Conservation (phyloP, 2,797 vertebrate species). For the Zenarchopterus dispar region DNA sequence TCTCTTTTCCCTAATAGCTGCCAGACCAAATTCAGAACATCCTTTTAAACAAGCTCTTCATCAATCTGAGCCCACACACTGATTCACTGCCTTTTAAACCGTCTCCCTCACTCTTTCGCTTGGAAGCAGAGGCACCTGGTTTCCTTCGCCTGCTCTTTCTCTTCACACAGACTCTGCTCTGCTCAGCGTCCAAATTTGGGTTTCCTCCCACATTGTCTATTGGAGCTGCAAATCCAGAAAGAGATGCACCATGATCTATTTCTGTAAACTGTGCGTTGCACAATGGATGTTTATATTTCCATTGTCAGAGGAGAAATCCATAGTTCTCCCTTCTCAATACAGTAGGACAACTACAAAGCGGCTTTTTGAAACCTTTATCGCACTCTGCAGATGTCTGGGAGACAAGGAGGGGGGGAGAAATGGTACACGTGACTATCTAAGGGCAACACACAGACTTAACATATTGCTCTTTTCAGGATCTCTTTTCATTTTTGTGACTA, state of each 20-base stretch:
- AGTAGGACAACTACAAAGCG: background rate
- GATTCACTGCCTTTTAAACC: background rate
- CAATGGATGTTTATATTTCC: background rate
- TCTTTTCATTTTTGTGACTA: no score
- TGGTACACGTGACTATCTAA: no score
- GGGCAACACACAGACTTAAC: no score
- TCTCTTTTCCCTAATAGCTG: conserved; percentile 7
- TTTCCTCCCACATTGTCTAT: conserved; percentile 15
- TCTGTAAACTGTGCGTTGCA: conserved; percentile 1
- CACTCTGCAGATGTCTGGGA: background rate
- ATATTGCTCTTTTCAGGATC: no score
- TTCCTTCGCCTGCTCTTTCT: conserved; percentile 25
- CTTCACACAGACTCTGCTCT: conserved; percentile 28
- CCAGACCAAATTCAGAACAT: conserved; percentile 10
- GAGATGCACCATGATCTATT: conserved; percentile 17
- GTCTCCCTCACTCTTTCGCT: conserved; percentile 12
- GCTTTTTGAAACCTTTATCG: background rate
- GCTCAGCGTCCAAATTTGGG: background rate
- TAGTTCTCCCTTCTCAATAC: no score
- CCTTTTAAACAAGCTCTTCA: conserved; percentile 38
- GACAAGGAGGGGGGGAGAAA: no score
- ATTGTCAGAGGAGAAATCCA: background rate
- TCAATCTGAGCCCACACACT: conserved; percentile 13
- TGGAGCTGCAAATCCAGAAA: conserved; percentile 22
- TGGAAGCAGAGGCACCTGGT: conserved; percentile 18